phyloP scores from a whole-genome alignment of 2,888 invertebrate species.

The Leucophora obtusa region DNA sequence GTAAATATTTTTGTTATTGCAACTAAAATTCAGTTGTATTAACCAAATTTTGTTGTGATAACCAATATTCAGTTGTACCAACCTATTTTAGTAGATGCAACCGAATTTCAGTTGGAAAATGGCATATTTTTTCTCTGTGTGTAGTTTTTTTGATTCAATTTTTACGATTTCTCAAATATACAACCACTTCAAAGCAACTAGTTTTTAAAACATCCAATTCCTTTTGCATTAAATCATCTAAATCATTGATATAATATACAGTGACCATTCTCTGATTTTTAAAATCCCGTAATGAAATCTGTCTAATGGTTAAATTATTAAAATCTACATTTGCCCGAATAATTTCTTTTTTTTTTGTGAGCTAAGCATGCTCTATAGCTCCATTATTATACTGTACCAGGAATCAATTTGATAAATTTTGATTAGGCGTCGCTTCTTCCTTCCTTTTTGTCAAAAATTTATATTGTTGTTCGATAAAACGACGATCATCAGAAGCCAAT shows the following conservation, averaged over 20 bases:
- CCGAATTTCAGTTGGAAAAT: too few species aligned
- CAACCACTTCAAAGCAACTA: conserved; percentile 67
- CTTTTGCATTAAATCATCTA: conserved; percentile 67
- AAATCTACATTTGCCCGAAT: conserved; percentile 60
- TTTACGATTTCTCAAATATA: background rate
- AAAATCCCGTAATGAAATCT: conserved; percentile 62
- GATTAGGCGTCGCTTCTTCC: conserved; percentile 34
- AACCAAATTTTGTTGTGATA: too few species aligned
- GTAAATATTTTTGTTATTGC: too few species aligned
- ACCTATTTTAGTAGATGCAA: too few species aligned
- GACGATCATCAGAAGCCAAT: conserved; percentile 70
- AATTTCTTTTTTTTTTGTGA: conserved; percentile 62
- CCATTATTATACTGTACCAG: conserved; percentile 67
- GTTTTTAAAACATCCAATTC: conserved; percentile 68
- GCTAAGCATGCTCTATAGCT: conserved; percentile 67
- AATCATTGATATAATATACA: conserved; percentile 67
- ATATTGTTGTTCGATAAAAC: conserved; percentile 66
- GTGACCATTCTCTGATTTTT: conserved; percentile 62
- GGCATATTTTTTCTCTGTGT: too few species aligned
- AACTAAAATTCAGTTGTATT: too few species aligned
- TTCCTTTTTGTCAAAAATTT: conserved; percentile 54
- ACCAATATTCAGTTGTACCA: too few species aligned
- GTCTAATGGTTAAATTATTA: conserved; percentile 40
- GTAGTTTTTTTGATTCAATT: too few species aligned
- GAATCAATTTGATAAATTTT: conserved; percentile 41